Evolutionary conservation across 1,140 invertebrate species (phyloP), one percentile per base, ranked within the genome.

Genomic region (Teleogryllus occipitalis): DNA sequence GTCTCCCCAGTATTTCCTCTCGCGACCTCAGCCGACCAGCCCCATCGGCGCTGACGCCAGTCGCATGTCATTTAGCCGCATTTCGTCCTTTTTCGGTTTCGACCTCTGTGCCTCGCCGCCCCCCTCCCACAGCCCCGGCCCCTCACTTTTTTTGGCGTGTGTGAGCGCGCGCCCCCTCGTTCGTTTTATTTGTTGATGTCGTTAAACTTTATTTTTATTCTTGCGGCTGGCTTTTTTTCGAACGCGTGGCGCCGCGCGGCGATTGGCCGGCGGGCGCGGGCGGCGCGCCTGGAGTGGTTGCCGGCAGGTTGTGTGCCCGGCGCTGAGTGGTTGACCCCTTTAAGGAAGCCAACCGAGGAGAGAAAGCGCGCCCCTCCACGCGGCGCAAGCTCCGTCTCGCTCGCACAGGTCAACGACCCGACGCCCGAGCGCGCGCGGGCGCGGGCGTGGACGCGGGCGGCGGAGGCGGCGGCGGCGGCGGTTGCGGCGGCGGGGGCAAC

Each of bases 321-420:
- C 76, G 46, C 14, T 77, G 76, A 77, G 39, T 77, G 76, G 76
- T 77, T 77, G 76, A 77, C 76, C 76, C 48, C 76, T 77, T 77
- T 77, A 77, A 46, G 76, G 76, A 77, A 77, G 48, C 76, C 76
- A 77, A 77, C 76, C 76, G 76, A 27, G 76, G 76, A 22, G 76
- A 39, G 76, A 47, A 46, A 48, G 21, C 48, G 18, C 54, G 39
- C 76, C 46, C 76, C 76, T 48, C 76, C 21, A 14, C 54, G 54
- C 39, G 7, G 14, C 46, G 39, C 14, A 7, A 6, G 14, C 76
- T n/a, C 76, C 18, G 27, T 47, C 47, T 65, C 10, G 10, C 10
- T 65, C 54, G 54, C 54, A 65, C 2, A 65, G 54, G 54, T 65
- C 54, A 54, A 7, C 18, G 54, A 65, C 54, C 54, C 18, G 27